phyloP scores from a whole-genome alignment of 2,888 invertebrate genomes.

The Rotaria socialis region DNA sequence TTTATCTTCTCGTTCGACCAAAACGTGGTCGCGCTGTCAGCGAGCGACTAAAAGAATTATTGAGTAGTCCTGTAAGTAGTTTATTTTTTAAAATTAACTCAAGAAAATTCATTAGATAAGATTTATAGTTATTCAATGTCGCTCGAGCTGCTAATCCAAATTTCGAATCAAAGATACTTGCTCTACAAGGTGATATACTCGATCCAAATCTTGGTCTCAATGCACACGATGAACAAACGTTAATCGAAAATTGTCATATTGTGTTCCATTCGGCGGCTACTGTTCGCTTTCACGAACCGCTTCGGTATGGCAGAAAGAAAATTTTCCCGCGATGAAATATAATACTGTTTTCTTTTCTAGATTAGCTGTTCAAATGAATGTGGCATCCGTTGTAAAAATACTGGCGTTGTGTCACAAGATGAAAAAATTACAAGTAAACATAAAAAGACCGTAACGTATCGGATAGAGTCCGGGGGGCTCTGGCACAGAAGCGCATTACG shows the following conservation, averaged over 20 bases:
- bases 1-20: constrained; percentile 74
- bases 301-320: constrained; percentile 62
- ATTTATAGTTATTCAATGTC: constrained; percentile 36
- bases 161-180: constrained; percentile 63
- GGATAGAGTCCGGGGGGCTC: no score
- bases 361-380: constrained; percentile 83
- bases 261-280: constrained; percentile 92
- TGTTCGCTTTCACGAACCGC: constrained; percentile 78
- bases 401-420: constrained; percentile 74
- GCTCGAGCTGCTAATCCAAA: constrained; percentile 37
- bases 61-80: constrained; percentile 30
- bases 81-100: background rate
- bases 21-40: constrained; percentile 69
- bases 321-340: no score
- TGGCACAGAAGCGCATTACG: no score
- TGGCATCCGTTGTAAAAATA: constrained; percentile 75
- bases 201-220: constrained; percentile 60
- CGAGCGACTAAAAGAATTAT: constrained; percentile 65
- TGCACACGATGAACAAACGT: constrained; percentile 63
- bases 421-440: constrained; percentile 66
- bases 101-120: background rate
- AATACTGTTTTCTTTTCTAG: background rate
- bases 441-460: background rate
- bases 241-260: constrained; percentile 73
- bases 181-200: constrained; percentile 67